Conservation (phyloP, 2,888 invertebrate species). For the Parapristionchus giblindavisi region DNA sequence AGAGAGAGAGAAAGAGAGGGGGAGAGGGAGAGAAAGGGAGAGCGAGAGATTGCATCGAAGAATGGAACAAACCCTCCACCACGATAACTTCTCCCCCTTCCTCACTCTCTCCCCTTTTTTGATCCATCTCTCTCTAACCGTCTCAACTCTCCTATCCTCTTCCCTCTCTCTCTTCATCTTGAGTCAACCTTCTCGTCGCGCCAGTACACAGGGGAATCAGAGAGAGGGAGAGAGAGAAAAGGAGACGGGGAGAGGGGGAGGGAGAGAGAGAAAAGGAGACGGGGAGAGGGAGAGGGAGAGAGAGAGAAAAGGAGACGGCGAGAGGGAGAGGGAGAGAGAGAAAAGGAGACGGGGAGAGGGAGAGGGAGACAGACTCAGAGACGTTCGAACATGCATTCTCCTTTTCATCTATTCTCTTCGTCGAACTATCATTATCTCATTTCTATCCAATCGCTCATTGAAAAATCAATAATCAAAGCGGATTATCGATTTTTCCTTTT, state of each 20-base stretch:
- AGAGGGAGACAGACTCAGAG: neutral
- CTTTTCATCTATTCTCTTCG: conserved; percentile 1
- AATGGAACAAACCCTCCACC: neutral
- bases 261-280: conserved; percentile 12
- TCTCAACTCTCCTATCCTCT: neutral
- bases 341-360: neutral
- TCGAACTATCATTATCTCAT: neutral
- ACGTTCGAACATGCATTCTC: no score
- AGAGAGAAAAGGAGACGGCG: conserved; percentile 16
- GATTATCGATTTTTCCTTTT: no score
- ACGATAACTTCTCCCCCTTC: neutral
- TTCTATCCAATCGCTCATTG: neutral
- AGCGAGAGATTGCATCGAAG: neutral
- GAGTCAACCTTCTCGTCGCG: neutral
- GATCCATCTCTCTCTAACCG: neutral
- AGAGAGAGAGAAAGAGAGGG: neutral
- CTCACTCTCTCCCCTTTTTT: conserved; percentile 11
- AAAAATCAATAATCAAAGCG: no score
- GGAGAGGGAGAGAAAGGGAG: neutral
- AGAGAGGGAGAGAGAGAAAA: conserved; percentile 14
- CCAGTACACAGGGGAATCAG: neutral
- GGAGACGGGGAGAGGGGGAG: conserved; percentile 8
- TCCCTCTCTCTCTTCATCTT: neutral
- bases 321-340: neutral
- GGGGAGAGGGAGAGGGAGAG: conserved; percentile 1